These are phyloP conservation scores for Alaudala cheleensis DNA, from an alignment of 2,113 vertebrate species.

Conservation along the genomic window DNA sequence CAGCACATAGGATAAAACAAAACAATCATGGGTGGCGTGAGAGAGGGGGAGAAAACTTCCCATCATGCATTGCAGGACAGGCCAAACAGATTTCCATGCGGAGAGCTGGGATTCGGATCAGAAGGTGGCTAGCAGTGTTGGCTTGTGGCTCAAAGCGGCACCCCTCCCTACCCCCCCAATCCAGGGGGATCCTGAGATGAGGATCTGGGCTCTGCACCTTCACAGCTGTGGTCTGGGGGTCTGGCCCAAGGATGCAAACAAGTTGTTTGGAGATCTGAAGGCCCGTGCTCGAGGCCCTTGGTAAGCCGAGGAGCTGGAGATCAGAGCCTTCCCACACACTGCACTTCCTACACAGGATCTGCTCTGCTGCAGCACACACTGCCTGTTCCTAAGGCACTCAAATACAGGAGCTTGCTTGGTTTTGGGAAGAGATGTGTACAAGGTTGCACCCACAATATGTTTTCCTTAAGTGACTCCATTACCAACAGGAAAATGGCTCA, in stretches of 20 bases:
- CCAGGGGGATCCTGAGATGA: neutral
- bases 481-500: slow-evolving; percentile 2
- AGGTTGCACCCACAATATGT: neutral
- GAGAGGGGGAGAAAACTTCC: slow-evolving; percentile 69
- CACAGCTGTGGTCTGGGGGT: neutral
- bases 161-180: neutral
- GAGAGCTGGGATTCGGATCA: slow-evolving; percentile 56
- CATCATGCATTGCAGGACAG: slow-evolving; percentile 82
- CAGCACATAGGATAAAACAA: slow-evolving; percentile 75
- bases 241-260: neutral
- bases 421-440: neutral
- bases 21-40: slow-evolving; percentile 69
- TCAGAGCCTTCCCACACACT: neutral
- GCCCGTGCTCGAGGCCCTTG: neutral
- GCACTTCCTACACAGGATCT: neutral
- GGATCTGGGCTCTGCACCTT: neutral
- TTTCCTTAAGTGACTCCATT: neutral
- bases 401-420: neutral
- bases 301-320: neutral
- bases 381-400: neutral
- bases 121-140: slow-evolving; percentile 56
- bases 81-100: slow-evolving; percentile 69
- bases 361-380: neutral
- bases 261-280: neutral
- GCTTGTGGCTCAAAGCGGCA: slow-evolving; percentile 55